phyloP scores from a whole-genome alignment of 30 jellyfish, hydroid and myxozoan species.

The Clytia hemisphaerica region DNA sequence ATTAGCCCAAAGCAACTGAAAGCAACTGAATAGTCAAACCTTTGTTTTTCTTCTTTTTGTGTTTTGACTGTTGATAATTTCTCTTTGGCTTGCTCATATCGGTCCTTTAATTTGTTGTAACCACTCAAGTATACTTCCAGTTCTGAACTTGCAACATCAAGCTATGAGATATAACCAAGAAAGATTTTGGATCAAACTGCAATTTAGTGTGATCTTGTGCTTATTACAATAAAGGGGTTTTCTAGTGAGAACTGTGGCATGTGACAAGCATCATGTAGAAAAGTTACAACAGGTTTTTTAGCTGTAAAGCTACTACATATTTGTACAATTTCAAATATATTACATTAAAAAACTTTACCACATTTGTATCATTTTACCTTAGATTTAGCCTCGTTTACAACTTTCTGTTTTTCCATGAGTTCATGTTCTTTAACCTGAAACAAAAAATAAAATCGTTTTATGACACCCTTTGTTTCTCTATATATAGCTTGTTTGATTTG shows the following conservation, averaged over 20 bases:
- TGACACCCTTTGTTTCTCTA: background rate
- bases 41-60: conserved; percentile 28
- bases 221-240: no score
- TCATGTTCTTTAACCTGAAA: conserved; percentile 69
- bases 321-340: no score
- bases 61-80: conserved; percentile 40
- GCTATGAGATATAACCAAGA: conserved; percentile 25
- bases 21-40: no score
- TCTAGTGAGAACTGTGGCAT: no score
- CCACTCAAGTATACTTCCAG: conserved; percentile 70
- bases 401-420: conserved; percentile 70
- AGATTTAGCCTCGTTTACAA: conserved; percentile 90
- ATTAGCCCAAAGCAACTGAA: no score
- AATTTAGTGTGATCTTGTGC: background rate
- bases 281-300: no score
- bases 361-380: no score
- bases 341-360: no score
- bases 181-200: background rate
- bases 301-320: no score
- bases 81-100: conserved; percentile 52
- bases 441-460: background rate
- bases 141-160: conserved; percentile 78
- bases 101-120: conserved; percentile 53
- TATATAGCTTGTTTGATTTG: background rate
- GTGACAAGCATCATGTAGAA: no score